Evolutionary conservation across 2,113 vertebrate species (phyloP).

Genomic region (Hyaena hyaena): DNA sequence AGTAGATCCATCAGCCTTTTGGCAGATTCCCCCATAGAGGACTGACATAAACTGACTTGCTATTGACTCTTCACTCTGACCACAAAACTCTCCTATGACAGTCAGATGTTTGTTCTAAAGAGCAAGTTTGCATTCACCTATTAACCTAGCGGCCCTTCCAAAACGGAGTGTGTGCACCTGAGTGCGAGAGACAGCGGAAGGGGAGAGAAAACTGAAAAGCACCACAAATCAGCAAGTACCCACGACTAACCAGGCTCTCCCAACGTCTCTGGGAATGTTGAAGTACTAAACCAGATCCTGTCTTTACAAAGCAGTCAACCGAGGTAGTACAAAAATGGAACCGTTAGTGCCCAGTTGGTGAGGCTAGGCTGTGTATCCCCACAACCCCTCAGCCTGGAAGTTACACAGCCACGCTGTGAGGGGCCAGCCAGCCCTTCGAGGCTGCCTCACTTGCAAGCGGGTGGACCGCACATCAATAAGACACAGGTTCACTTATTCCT

Average conservation of each 20-base stretch:
- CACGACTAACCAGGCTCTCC: no score
- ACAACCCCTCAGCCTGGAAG: not conserved
- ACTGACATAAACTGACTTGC: not conserved
- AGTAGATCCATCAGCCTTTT: not conserved
- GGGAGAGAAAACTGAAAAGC: not conserved
- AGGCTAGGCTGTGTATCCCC: not conserved
- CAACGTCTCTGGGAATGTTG: not conserved
- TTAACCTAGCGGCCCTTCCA: not conserved
- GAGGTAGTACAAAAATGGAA: not conserved
- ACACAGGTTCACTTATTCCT: not conserved
- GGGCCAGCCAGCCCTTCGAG: rapidly evolving
- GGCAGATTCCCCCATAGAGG: not conserved
- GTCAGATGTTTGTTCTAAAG: not conserved
- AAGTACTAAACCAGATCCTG: not conserved
- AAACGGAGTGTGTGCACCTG: not conserved
- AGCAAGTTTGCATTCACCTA: not conserved
- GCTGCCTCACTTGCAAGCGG: not conserved
- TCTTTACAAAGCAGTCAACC: not conserved
- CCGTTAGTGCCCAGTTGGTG: not conserved
- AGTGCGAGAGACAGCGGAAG: rapidly evolving
- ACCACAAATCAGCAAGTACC: not conserved
- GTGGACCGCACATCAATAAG: not conserved
- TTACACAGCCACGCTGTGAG: rapidly evolving
- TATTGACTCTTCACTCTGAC: not conserved
- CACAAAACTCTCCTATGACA: not conserved